Conservation (phyloP, 1,140 invertebrate genomes). For the Brachystomella parvula region DNA sequence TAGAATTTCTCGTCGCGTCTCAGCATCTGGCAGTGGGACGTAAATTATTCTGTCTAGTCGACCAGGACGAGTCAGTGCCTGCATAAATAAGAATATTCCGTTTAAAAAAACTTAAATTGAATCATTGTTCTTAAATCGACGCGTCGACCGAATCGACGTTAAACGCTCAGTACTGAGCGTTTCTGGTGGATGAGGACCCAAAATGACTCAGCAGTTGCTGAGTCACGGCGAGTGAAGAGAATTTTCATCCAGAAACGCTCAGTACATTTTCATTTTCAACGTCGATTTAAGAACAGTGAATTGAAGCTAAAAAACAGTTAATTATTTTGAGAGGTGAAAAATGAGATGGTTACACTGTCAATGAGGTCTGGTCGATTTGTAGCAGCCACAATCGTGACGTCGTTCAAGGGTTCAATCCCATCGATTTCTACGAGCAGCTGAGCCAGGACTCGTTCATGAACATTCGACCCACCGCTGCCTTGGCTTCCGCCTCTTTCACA, state of each 20-base stretch:
- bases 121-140: no score
- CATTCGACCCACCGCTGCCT: slow-evolving; percentile 49
- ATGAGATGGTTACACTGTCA: slow-evolving; percentile 57
- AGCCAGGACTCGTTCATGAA: slow-evolving; percentile 74
- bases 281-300: no score
- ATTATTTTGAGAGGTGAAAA: neutral
- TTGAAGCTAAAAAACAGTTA: no score
- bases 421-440: slow-evolving; percentile 84
- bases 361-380: slow-evolving; percentile 91
- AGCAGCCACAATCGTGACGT: slow-evolving; percentile 88
- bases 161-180: no score
- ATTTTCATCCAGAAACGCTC: no score
- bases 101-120: no score
- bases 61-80: slow-evolving; percentile 77
- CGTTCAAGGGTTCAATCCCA: slow-evolving; percentile 71
- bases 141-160: no score
- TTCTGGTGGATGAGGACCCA: no score
- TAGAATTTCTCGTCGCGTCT: slow-evolving; percentile 66
- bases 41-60: slow-evolving; percentile 81
- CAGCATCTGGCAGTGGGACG: slow-evolving; percentile 69
- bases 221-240: no score
- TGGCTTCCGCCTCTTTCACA: slow-evolving; percentile 57
- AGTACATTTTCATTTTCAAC: no score
- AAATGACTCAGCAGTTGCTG: no score
- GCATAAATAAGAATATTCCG: slow-evolving; percentile 19